phyloP scores from a whole-genome alignment of 1,140 invertebrate species.

The Gonatopus flavifemur region DNA sequence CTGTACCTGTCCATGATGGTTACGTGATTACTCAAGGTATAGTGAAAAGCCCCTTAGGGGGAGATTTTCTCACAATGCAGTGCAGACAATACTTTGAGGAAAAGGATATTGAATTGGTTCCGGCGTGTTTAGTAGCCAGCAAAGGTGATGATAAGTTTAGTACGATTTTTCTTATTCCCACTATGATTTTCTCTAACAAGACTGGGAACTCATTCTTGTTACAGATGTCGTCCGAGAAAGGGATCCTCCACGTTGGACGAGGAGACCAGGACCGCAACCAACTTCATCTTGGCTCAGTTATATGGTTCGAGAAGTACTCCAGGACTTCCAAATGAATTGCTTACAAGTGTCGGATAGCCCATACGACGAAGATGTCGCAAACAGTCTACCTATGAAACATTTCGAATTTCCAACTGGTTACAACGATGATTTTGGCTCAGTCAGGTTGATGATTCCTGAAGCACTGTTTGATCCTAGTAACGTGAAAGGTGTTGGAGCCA shows the following conservation, averaged over 20 bases:
- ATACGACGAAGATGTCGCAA: constrained; percentile 79
- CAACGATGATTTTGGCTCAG: constrained; percentile 87
- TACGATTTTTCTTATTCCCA: no score
- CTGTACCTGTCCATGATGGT: constrained; percentile 90
- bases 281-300: constrained; percentile 87
- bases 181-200: neutral
- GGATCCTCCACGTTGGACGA: constrained; percentile 78
- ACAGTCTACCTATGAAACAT: constrained; percentile 80
- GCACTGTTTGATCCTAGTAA: constrained; percentile 81
- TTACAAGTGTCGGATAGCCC: constrained; percentile 83
- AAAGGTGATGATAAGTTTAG: constrained; percentile 60
- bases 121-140: constrained; percentile 77
- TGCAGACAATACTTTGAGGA: constrained; percentile 78
- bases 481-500: constrained; percentile 57
- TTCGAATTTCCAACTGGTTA: constrained; percentile 96
- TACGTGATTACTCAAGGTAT: constrained; percentile 90
- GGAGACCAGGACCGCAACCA: constrained; percentile 78
- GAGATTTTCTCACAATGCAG: constrained; percentile 88
- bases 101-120: constrained; percentile 82
- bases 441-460: constrained; percentile 87
- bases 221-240: constrained; percentile 80
- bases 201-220: no score
- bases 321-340: constrained; percentile 82
- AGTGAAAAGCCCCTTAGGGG: constrained; percentile 87
- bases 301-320: constrained; percentile 79